Evolutionary conservation across 2,113 vertebrate species (phyloP), one percentile per base, ranked within the genome.

Genomic region (Phalacrocorax brasilianus): DNA sequence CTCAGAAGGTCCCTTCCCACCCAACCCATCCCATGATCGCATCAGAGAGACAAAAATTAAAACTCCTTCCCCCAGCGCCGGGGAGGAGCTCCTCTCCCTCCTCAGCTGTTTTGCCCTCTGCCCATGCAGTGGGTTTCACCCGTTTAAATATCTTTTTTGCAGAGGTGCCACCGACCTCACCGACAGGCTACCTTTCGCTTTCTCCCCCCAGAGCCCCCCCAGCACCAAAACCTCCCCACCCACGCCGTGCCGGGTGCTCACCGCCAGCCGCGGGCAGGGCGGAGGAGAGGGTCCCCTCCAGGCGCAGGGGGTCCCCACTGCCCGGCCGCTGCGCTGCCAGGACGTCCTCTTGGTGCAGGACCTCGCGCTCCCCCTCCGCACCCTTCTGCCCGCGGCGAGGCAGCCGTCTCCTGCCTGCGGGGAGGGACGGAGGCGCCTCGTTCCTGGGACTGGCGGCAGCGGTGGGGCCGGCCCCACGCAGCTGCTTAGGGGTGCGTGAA

Each of bases 261-360:
- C 89, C 68, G 0, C 4, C 20, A 19, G 27, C 26, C 2, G 2
- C 0, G 4, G 56, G 42, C n/a, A 38, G 62, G 30, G 16, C 0
- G 5, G 33, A 8, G 42, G 26, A 32, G 11, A 58, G 58, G 55
- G 55, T 16, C 11, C 24, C 26, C 15, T 58, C 49, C 9, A 9
- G 30, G 68, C 19, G 28, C 92, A 91, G 53, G 7, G 83, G 73
- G 73, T 85, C 76, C 70, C 23, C 65, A 18, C 45, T 75, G 76
- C 73, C 85, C 21, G 42, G 96, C 68, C 85, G 96, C 81, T 42
- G 94, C 26, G 28, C 50, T 40, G 62, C 24, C 4, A 78, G 35
- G 74, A 91, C 11, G 3, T 79, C 90, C 42, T 99, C 98, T 68
- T 96, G 97, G 79, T 98, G 97, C 71, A 99, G 74, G 24, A 98